These are phyloP conservation scores for Aphis gossypii DNA, from an alignment of 1,140 invertebrate genomes.

Conservation along the genomic window DNA sequence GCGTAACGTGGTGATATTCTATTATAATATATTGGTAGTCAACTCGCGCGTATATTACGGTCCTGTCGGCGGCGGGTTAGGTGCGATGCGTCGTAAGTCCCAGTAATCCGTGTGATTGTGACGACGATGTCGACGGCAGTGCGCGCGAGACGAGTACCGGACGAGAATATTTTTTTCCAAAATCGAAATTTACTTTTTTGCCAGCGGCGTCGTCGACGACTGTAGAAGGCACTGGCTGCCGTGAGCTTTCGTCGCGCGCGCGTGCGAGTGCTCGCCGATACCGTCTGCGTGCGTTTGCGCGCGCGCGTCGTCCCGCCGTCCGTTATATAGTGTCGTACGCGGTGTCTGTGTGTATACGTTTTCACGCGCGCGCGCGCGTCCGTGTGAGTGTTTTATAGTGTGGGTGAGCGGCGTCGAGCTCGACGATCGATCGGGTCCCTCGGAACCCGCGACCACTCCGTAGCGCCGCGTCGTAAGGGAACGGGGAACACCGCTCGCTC, in stretches of 20 bases:
- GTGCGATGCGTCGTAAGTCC: background rate
- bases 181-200: background rate
- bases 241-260: slow-evolving; percentile 33
- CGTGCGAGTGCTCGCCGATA: background rate
- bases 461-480: slow-evolving; percentile 3
- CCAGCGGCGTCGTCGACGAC: background rate
- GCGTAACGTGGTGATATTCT: too few species aligned
- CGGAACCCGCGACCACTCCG: background rate
- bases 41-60: background rate
- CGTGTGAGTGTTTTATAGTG: background rate
- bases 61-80: too few species aligned
- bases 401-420: background rate
- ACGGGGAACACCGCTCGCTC: slow-evolving; percentile 8
- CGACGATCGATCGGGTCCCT: slow-evolving; percentile 46
- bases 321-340: background rate
- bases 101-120: background rate
- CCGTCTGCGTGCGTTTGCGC: background rate
- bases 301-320: background rate
- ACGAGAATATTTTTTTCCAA: background rate
- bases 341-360: background rate
- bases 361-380: background rate
- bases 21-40: background rate
- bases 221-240: slow-evolving; percentile 29
- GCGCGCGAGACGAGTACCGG: background rate
- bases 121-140: background rate